Base-by-base conservation (phyloP, 2,113 vertebrate genomes). In the Formicarius rufipectus region DNA sequence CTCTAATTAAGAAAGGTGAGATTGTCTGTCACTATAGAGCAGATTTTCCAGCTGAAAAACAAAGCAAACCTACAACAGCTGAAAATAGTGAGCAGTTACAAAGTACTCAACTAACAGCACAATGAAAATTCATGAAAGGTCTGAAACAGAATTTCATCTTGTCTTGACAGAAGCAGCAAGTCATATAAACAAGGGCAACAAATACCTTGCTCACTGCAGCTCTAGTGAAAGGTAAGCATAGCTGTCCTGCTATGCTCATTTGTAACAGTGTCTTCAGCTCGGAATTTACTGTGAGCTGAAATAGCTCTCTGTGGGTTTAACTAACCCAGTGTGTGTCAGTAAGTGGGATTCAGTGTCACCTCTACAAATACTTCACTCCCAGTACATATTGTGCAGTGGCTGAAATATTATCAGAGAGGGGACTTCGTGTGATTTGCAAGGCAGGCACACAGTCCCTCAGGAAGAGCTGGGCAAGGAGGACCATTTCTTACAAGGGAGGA, bases 311-410 rank as follows among this genome's bases (percentile, higher is more conserved):
- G 5, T 24, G 27, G 60, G 25, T 67, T 73, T 91, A 63, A 82
- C 30, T 75, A 72, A 30, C 2, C 18, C 44, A 39, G 14, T 3
- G 1, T 9, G 17, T 30, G 45, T 33, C 59, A 80, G 2, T 21
- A 37, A 67, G 35, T 3, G 11, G 42, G 52, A 30, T 63, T 82
- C 66, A 39, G 39, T 31, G n/a, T 49, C 88, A 69, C 27, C 17
- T 69, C 69, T 31, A 17, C 55, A 69, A 66, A 73, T 4, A 30
- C 12, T 40, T 31, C 19, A 14, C 27, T 52, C 50, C 23, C 37
- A 62, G 21, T 4, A 16, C 0, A 0, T 8, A 2, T 17, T 55
- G 9, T 50, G 44, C 49, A 69, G 75, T 3, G 27, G n/a, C 62
- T 76, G 35, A 42, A 78, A 63, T 4, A n/a, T 17, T 20, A 28